Evolutionary conservation across 2,888 invertebrate genomes (phyloP).

Genomic region (Altica lythri): DNA sequence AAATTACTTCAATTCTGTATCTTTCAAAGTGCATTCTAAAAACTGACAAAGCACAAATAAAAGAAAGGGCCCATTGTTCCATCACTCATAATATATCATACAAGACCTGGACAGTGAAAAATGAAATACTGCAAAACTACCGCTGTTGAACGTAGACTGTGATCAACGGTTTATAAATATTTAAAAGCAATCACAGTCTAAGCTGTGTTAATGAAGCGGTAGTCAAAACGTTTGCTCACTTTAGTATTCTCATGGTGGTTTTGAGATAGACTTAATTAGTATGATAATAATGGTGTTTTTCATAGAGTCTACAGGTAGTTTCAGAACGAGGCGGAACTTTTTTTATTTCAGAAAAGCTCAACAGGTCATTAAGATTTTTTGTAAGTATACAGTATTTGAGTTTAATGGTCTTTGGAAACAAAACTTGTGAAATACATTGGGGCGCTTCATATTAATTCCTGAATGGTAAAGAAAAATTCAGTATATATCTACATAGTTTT

Average conservation of each 20-base stretch:
- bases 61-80: slow-evolving; percentile 25
- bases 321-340: slow-evolving; percentile 32
- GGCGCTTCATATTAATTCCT: no score
- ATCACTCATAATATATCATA: slow-evolving; percentile 47
- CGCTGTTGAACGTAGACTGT: slow-evolving; percentile 33
- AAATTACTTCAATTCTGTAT: no score
- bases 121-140: slow-evolving; percentile 46
- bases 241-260: slow-evolving; percentile 24
- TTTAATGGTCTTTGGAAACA: slow-evolving; percentile 13
- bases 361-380: slow-evolving; percentile 38
- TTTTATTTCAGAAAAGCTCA: slow-evolving; percentile 35
- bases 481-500: no score
- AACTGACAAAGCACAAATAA: slow-evolving; percentile 31
- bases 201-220: slow-evolving; percentile 34
- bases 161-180: slow-evolving; percentile 18
- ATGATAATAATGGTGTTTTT: slow-evolving; percentile 54
- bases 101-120: slow-evolving; percentile 48
- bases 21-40: slow-evolving; percentile 3
- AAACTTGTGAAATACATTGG: no score
- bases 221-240: slow-evolving; percentile 41
- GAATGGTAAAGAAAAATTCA: no score
- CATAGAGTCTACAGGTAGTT: slow-evolving; percentile 41
- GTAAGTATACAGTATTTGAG: slow-evolving; percentile 4
- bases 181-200: slow-evolving; percentile 30
- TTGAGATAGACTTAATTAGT: slow-evolving; percentile 48